Evolutionary conservation across 2,888 invertebrate genomes (phyloP).

Genomic region (Netelia fuscicornis): DNA sequence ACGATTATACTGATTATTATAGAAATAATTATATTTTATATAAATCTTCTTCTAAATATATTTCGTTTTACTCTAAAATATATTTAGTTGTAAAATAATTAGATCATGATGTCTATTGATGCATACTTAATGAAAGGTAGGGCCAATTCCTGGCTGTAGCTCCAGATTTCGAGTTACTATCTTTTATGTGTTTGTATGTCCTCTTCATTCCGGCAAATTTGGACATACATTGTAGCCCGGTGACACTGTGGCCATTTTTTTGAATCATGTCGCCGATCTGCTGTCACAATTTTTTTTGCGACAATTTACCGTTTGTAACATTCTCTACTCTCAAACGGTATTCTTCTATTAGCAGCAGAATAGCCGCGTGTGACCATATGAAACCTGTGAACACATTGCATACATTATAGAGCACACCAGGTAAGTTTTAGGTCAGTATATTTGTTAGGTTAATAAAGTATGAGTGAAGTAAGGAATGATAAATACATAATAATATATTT

Average conservation of each 20-base stretch:
- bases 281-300: constrained; percentile 41
- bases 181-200: constrained; percentile 50
- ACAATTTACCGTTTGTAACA: constrained; percentile 23
- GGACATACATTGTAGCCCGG: not conserved
- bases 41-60: no score
- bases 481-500: no score
- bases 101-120: no score
- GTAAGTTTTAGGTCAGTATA: not conserved
- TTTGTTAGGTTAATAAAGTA: not conserved
- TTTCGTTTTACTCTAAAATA: no score
- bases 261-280: constrained; percentile 23
- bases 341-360: not conserved
- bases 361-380: constrained; percentile 13
- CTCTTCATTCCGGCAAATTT: constrained; percentile 55
- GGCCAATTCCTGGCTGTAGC: constrained; percentile 44
- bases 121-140: not conserved
- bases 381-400: constrained; percentile 3
- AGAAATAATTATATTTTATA: no score
- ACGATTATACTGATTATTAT: no score
- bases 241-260: constrained; percentile 29
- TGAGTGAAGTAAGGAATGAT: not conserved
- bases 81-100: no score
- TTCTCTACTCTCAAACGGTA: not conserved
- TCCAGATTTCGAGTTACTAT: constrained; percentile 48
- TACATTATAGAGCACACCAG: no score